Conservation (phyloP, 1,140 invertebrate genomes). For the Lepidurus couesii region DNA sequence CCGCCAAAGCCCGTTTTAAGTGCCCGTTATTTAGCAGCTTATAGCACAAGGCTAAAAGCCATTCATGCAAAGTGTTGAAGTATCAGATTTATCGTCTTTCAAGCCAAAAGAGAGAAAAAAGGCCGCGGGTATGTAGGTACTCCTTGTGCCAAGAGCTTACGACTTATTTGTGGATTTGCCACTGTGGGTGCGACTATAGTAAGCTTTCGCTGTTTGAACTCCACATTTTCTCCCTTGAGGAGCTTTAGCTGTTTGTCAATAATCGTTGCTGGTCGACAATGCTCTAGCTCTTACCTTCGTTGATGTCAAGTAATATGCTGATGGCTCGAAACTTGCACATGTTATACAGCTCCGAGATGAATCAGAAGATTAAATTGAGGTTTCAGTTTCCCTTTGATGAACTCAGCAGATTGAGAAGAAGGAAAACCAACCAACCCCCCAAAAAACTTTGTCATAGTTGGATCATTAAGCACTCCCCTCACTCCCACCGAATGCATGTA, state of each 20-base stretch:
- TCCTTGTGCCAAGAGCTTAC: not conserved
- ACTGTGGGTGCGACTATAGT: not conserved
- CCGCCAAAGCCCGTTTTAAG: not conserved
- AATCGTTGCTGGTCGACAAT: not conserved
- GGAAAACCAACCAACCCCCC: not conserved
- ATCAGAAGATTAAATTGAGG: not conserved
- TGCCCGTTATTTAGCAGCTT: not conserved
- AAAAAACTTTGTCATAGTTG: not conserved
- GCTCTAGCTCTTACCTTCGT: not conserved
- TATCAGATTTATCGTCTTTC: constrained; percentile 12
- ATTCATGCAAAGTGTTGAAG: not conserved
- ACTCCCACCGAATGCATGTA: too few relatives aligned
- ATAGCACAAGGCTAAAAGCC: not conserved
- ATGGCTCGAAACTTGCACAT: not conserved
- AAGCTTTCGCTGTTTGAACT: not conserved
- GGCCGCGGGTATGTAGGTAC: not conserved
- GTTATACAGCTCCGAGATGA: not conserved
- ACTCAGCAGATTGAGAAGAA: not conserved
- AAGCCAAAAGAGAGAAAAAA: not conserved
- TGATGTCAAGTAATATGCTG: not conserved
- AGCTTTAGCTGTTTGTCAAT: not conserved
- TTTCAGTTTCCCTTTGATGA: not conserved
- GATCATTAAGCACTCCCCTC: not conserved
- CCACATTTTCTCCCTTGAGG: not conserved
- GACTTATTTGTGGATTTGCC: not conserved